Evolutionary conservation across 2,797 vertebrate genomes (phyloP).

Genomic region (Onychomys torridus): DNA sequence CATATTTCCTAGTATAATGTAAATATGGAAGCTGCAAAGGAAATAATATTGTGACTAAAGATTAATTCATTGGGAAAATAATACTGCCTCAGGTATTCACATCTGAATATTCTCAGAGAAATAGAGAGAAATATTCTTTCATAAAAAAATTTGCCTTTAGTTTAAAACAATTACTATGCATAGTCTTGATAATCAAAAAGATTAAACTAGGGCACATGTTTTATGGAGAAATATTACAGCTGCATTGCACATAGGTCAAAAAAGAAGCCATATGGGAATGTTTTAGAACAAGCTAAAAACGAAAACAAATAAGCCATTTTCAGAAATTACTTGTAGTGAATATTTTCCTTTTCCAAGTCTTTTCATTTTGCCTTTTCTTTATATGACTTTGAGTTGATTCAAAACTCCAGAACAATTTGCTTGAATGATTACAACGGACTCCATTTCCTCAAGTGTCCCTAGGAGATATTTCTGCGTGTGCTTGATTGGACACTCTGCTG

Average conservation of each 20-base stretch:
- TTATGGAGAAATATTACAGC: constrained; percentile 50
- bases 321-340: constrained; percentile 45
- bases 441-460: neutral
- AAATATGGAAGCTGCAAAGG: neutral
- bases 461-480: neutral
- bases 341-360: constrained; percentile 42
- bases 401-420: constrained; percentile 20
- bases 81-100: neutral
- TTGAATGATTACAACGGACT: neutral
- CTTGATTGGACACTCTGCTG: neutral
- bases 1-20: neutral
- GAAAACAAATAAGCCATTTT: constrained; percentile 35
- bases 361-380: constrained; percentile 29
- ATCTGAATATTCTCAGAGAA: neutral
- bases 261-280: constrained; percentile 60
- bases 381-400: constrained; percentile 44
- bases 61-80: constrained; percentile 4
- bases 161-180: constrained; percentile 45
- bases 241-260: constrained; percentile 66
- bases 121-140: neutral
- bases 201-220: constrained; percentile 9
- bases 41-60: neutral
- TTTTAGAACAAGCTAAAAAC: constrained; percentile 61
- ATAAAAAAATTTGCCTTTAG: neutral
- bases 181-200: neutral